Evolutionary conservation across 2,797 vertebrate species (phyloP), one percentile per base, ranked within the genome.

Genomic region (Falco concolor): DNA sequence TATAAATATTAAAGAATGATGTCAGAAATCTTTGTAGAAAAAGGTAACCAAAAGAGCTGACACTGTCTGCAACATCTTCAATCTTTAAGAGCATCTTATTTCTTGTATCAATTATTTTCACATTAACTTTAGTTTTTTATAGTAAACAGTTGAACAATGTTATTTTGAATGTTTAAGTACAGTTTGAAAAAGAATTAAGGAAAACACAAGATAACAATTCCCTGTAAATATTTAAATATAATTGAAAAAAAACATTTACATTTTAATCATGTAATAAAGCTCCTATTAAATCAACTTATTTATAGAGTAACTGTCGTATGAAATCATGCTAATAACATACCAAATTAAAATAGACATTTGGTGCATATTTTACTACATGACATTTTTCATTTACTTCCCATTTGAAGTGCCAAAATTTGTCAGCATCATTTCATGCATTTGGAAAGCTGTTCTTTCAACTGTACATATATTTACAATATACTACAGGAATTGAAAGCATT

Each of bases 1-100:
- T 61, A 18, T 22, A 91, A 96, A 95, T 83, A 89, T 85, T 91
- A 92, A 89, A 92, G 61, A 28, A 9, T 89, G 63, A 84, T 89
- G 36, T 91, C 81, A 92, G 73, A 91, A 96, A 90, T 74, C 76
- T 93, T 94, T 84, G 21, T 87, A 95, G 85, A 56, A 94, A 83
- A 32, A 88, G 70, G 89, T 92, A 97, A 83, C 49, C 63, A 38
- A 94, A 95, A 90, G 6, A 53, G 2, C 11, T 82, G 44, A 56
- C 8, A 0, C 12, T 44, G 15, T 49, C 49, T 74, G 57, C 18
- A 82, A 32, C 45, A 63, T 52, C 42, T 32, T 83, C 38, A 67
- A 4, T 21, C 38, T 79, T 89, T 69, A 60, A 73, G 28, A 38
- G 32, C 1, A 27, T 27, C 2, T 52, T 52, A 57, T 70, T 67